These are phyloP conservation scores for Gymnoscopelus braueri DNA, from an alignment of 2,797 vertebrate species.

Conservation along the genomic window DNA sequence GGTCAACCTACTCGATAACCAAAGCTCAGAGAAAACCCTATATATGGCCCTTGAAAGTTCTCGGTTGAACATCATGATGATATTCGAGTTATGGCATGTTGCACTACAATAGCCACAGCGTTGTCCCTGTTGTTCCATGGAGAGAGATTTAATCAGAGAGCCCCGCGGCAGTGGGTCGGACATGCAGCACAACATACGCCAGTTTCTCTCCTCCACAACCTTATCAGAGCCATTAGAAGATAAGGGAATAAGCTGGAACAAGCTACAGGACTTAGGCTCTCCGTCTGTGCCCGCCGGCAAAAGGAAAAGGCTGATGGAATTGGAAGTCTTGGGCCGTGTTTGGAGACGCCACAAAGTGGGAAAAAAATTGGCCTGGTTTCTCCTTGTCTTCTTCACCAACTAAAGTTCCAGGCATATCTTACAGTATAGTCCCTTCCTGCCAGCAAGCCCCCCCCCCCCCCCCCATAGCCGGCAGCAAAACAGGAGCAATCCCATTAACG, in stretches of 20 bases:
- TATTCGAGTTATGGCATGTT: no score
- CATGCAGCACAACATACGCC: conserved; percentile 28
- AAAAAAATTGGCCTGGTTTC: conserved; percentile 71
- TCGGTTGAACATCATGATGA: no score
- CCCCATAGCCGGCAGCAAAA: conserved; percentile 58
- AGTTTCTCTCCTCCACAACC: conserved; percentile 45
- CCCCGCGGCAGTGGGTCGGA: conserved; percentile 56
- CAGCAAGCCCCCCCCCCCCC: conserved; percentile 19
- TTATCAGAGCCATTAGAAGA: conserved; percentile 76
- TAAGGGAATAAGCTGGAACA: conserved; percentile 72
- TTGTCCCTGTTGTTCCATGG: conserved; percentile 54
- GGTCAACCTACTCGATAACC: no score
- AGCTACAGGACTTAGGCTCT: conserved; percentile 62
- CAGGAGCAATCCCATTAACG: conserved; percentile 79
- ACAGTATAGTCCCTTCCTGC: conserved; percentile 39
- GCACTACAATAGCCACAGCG: conserved; percentile 42
- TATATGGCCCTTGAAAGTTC: no score
- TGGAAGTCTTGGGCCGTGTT: conserved; percentile 70
- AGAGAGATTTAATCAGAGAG: conserved; percentile 52
- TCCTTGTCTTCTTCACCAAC: conserved; percentile 58
- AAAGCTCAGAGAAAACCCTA: no score
- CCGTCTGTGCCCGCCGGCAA: conserved; percentile 13
- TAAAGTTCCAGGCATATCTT: conserved; percentile 62
- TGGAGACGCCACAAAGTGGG: conserved; percentile 76
- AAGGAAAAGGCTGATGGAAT: conserved; percentile 69